A percentile compares a stretch with the other conserved stretches of the same genome.
Evolutionary conservation across 37 sponge, comb jelly and placozoan species (phyloP).

Genomic region (Axinella damicornis): DNA sequence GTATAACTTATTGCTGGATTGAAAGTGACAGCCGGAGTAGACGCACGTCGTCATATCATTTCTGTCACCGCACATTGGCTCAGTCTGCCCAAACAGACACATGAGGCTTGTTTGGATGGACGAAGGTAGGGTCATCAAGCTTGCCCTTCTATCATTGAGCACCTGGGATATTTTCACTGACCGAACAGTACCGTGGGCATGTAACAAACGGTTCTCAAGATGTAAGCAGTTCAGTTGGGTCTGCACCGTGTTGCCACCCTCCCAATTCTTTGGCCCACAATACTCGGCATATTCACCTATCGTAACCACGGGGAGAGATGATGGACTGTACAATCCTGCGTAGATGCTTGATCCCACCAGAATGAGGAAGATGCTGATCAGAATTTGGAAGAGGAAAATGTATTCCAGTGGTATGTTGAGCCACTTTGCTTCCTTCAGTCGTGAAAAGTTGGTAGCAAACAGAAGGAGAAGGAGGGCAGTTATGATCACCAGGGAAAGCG

Average conservation of each 20-base stretch:
- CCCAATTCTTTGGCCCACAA: conserved; percentile 40
- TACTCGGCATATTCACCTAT: conserved; percentile 34
- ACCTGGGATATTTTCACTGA: conserved; percentile 30
- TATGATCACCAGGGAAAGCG: not conserved
- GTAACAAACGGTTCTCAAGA: conserved; percentile 45
- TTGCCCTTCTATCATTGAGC: conserved; percentile 1
- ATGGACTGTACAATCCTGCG: not conserved
- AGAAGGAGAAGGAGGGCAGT: not conserved
- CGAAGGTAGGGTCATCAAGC: conserved; percentile 27
- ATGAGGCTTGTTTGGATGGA: conserved; percentile 27
- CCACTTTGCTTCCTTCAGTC: conserved; percentile 41
- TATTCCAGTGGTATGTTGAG: conserved; percentile 51
- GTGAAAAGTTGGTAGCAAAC: conserved; percentile 1
- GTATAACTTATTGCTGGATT: conserved; percentile 12
- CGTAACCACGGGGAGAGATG: conserved; percentile 16
- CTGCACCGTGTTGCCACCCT: conserved; percentile 39
- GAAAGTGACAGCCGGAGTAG: conserved; percentile 55
- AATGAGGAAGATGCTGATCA: not conserved
- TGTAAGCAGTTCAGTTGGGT: conserved; percentile 66
- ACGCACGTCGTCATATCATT: conserved; percentile 46
- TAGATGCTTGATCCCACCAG: conserved; percentile 7
- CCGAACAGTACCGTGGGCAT: conserved; percentile 15
- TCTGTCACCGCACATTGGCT: conserved; percentile 55
- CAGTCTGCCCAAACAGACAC: conserved; percentile 46
- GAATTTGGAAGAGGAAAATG: conserved; percentile 16